Conservation (phyloP, 2,113 vertebrate species). For the Arvicanthis niloticus region DNA sequence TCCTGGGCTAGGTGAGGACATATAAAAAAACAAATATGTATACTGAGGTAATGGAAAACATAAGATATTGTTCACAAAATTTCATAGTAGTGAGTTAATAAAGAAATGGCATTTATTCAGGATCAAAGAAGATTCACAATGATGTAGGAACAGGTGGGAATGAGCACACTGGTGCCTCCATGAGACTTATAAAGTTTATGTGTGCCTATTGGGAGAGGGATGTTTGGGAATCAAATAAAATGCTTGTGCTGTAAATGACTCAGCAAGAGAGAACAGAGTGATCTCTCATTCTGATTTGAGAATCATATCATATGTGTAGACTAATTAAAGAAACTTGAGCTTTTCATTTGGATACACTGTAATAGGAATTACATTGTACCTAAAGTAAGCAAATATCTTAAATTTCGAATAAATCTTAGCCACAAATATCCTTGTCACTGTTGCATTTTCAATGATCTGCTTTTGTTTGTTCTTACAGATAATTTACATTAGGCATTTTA, state of each 20-base stretch:
- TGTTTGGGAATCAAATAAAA: background rate
- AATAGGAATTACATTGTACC: background rate
- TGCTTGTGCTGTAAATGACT: background rate
- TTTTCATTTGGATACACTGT: background rate
- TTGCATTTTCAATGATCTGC: background rate
- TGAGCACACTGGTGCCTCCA: background rate
- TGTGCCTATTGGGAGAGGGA: background rate
- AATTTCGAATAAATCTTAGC: background rate
- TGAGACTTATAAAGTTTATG: background rate
- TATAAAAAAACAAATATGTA: background rate
- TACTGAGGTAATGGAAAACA: background rate
- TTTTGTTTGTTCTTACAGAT: background rate
- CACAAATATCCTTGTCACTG: background rate
- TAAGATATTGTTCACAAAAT: background rate
- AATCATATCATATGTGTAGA: background rate
- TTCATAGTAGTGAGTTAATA: background rate
- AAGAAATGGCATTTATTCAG: background rate
- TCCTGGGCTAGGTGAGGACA: background rate
- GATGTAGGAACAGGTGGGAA: background rate
- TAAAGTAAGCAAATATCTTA: background rate
- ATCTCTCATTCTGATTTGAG: no score
- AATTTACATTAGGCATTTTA: background rate
- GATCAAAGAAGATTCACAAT: background rate
- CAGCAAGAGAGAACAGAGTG: fast-evolving
- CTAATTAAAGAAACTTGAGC: background rate